Evolutionary conservation across 2,797 vertebrate genomes (phyloP).

Genomic region (Myripristis murdjan): DNA sequence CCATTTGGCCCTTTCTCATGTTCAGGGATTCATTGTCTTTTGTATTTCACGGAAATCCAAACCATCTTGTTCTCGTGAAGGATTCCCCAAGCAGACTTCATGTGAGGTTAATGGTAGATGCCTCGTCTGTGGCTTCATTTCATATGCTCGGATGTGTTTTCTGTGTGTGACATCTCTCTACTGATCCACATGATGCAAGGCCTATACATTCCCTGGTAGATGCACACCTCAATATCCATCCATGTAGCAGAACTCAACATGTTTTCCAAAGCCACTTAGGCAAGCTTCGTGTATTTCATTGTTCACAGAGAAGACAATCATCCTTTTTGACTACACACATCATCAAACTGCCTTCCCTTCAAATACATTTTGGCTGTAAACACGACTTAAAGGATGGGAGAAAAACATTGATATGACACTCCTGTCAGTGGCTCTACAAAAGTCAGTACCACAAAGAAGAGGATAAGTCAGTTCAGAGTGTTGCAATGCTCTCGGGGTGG

Average conservation of each 20-base stretch:
- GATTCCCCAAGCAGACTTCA: slow-evolving; percentile 39
- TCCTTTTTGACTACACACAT: slow-evolving; percentile 21
- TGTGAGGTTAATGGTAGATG: slow-evolving; percentile 32
- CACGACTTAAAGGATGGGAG: slow-evolving; percentile 42
- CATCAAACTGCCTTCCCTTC: slow-evolving; percentile 13
- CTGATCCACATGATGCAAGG: slow-evolving; percentile 3
- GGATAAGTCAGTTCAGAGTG: slow-evolving; percentile 45
- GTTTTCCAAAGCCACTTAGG: slow-evolving; percentile 27
- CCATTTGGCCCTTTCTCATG: slow-evolving; percentile 44
- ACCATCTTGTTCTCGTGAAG: slow-evolving; percentile 17
- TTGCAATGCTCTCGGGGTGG: slow-evolving; percentile 20
- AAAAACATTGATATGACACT: slow-evolving; percentile 51
- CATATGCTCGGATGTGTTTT: slow-evolving; percentile 25
- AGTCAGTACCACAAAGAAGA: slow-evolving; percentile 56
- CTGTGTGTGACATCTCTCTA: slow-evolving; percentile 8
- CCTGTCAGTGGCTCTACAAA: slow-evolving; percentile 34
- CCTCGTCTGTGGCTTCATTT: slow-evolving; percentile 13
- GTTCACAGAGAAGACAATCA: slow-evolving; percentile 48
- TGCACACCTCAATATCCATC: slow-evolving; percentile 30
- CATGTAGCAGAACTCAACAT: slow-evolving; percentile 29
- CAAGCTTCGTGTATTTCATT: slow-evolving; percentile 63
- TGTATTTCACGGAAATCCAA: slow-evolving; percentile 44
- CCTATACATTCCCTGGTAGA: neutral
- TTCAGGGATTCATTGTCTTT: slow-evolving; percentile 28
- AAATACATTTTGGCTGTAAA: slow-evolving; percentile 59